phyloP scores from a whole-genome alignment of 1,140 invertebrate species.

The Hirudo medicinalis region DNA sequence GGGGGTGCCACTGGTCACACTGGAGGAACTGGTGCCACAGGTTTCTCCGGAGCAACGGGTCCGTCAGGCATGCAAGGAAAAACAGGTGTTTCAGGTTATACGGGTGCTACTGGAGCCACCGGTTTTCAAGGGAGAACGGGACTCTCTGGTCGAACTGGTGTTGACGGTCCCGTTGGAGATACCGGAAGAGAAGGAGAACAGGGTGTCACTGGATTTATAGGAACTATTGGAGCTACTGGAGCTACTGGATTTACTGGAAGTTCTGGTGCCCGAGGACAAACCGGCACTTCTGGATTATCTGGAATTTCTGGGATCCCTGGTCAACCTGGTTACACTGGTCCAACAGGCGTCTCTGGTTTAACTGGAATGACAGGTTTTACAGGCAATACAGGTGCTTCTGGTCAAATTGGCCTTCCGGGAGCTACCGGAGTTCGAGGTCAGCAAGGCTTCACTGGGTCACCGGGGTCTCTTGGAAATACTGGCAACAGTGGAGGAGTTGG shows the following conservation, averaged over 20 bases:
- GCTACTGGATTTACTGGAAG: background rate
- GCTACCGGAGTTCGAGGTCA: background rate
- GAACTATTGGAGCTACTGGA: constrained; percentile 6
- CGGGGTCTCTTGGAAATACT: background rate
- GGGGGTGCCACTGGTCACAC: background rate
- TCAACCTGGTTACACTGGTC: background rate
- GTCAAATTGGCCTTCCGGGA: background rate
- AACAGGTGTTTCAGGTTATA: background rate
- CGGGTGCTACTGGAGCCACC: constrained; percentile 6
- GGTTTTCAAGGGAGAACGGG: constrained; percentile 4
- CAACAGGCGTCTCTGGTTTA: background rate
- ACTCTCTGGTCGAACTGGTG: background rate
- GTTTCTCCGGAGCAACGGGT: background rate
- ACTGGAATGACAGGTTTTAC: background rate
- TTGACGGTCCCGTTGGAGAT: constrained; percentile 3
- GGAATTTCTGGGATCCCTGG: background rate
- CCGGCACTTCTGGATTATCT: background rate
- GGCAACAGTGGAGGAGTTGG: background rate
- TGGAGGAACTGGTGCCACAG: background rate
- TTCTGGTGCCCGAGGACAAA: background rate
- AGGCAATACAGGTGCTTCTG: background rate
- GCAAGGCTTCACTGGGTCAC: background rate
- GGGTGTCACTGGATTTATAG: background rate
- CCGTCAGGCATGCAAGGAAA: background rate
- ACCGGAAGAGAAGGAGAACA: background rate